phyloP scores from a whole-genome alignment of 2,797 vertebrate genomes.

The Thaleichthys pacificus region DNA sequence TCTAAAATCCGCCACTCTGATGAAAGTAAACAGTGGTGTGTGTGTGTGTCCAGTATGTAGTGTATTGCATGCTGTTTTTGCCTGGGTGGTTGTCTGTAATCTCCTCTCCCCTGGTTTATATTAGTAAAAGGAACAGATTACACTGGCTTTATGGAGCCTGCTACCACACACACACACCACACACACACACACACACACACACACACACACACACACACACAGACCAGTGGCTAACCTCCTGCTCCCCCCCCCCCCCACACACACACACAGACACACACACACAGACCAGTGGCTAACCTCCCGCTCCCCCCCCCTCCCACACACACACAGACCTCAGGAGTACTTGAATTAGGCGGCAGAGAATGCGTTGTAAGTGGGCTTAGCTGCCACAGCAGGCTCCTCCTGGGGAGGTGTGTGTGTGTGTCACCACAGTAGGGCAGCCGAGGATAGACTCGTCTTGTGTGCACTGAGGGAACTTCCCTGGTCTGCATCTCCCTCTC shows the following conservation, averaged over 20 bases:
- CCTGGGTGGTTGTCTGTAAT: constrained; percentile 66
- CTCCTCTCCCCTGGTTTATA: constrained; percentile 75
- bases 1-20: too few species aligned
- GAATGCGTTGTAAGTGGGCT: background rate
- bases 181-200: too few species aligned
- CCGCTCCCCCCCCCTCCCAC: background rate
- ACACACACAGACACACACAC: background rate
- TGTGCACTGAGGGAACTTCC: background rate
- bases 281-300: background rate
- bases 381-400: background rate
- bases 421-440: background rate
- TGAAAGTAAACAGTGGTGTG: too few species aligned
- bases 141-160: constrained; percentile 65
- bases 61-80: constrained; percentile 60
- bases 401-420: background rate
- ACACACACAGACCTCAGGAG: background rate
- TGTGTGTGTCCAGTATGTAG: too few species aligned
- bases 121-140: constrained; percentile 76
- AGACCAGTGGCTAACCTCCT: background rate
- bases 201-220: background rate
- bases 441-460: background rate
- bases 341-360: constrained; percentile 7
- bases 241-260: too few species aligned
- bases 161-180: background rate
- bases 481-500: too few species aligned